phyloP scores from a whole-genome alignment of 2,113 vertebrate genomes.

The Mustela lutreola region DNA sequence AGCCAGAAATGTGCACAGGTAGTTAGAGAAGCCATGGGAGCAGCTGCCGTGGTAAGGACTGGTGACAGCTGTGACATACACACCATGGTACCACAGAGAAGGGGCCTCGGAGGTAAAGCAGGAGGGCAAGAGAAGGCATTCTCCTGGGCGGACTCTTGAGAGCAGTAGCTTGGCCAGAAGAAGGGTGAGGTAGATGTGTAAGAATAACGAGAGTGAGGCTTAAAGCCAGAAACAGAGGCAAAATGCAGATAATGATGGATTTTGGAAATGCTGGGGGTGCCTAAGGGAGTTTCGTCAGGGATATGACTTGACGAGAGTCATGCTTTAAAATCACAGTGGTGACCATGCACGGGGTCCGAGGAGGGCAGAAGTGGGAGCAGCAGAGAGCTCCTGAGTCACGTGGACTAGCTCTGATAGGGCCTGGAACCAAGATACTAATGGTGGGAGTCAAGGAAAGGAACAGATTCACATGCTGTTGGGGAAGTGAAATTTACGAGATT shows the following conservation, averaged over 20 bases:
- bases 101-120: rapidly evolving
- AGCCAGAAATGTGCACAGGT: not conserved
- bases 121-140: not conserved
- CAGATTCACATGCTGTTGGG: not conserved
- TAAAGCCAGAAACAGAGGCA: not conserved
- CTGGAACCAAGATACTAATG: not conserved
- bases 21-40: not conserved
- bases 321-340: not conserved
- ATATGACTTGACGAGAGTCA: rapidly evolving
- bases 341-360: no score
- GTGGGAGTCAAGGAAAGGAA: not conserved
- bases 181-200: not conserved
- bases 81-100: not conserved
- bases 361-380: not conserved
- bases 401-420: not conserved
- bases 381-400: not conserved
- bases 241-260: not conserved
- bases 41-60: not conserved
- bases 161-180: not conserved
- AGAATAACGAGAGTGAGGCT: not conserved
- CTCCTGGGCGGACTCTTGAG: not conserved
- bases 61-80: no score
- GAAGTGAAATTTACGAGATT: rapidly evolving
- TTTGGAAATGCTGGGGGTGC: not conserved
- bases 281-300: not conserved